Conservation (phyloP, 2,113 vertebrate genomes). For the Penelope pileata region DNA sequence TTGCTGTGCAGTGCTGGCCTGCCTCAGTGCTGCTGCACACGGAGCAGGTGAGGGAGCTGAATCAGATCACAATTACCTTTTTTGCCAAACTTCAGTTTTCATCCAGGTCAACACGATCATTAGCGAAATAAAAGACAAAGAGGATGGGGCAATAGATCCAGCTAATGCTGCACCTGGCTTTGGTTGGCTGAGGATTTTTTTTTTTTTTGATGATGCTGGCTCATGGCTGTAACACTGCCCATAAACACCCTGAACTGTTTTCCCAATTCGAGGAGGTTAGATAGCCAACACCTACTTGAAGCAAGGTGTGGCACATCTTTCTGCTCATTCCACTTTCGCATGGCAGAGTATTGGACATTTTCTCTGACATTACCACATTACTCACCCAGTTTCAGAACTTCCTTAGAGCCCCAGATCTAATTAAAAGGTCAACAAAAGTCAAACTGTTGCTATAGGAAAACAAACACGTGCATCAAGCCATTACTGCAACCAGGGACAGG, state of each 20-base stretch:
- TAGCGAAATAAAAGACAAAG: not conserved
- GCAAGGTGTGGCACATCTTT: conserved; percentile 57
- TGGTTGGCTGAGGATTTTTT: not conserved
- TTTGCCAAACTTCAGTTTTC: not conserved
- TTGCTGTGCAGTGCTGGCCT: not conserved
- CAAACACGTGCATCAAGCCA: not conserved
- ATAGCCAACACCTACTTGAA: not conserved
- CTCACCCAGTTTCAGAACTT: conserved; percentile 31
- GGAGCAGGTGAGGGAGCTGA: not conserved
- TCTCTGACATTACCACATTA: conserved; percentile 45
- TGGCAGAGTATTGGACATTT: not conserved
- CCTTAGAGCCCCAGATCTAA: conserved; percentile 19
- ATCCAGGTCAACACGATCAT: not conserved
- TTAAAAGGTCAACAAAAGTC: conserved; percentile 55
- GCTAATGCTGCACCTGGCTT: not conserved
- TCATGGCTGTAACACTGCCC: not conserved
- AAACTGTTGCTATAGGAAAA: conserved; percentile 19
- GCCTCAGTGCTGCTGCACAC: accelerated
- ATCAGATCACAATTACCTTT: not conserved
- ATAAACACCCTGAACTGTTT: not conserved
- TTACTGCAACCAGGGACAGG: conserved; percentile 8
- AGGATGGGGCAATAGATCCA: not conserved
- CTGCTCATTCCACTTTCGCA: conserved; percentile 11
- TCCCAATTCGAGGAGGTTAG: not conserved
- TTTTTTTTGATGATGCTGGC: not conserved